Base-by-base conservation (phyloP, 2,888 invertebrate genomes). In the Girardia tigrina region DNA sequence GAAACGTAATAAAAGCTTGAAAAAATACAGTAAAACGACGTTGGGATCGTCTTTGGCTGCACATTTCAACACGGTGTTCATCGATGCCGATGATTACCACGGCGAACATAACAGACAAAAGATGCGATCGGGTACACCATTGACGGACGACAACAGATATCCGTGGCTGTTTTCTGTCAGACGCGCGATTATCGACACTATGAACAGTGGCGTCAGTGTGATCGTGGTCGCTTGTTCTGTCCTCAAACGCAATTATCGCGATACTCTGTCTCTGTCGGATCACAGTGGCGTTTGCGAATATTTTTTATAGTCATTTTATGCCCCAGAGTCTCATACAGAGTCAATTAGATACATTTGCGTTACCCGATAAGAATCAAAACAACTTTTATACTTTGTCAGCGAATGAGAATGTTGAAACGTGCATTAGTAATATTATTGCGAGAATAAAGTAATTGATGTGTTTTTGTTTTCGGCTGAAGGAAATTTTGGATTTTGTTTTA, bases 341-440 rank as follows among this genome's bases (percentile, higher is more conserved):
- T 73, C 73, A 73, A 42, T 23, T 73, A 16, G n/a, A 29, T 27
- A 73, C 42, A 16, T 73, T 73, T 12, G 73, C 29, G 26, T 29
- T 36, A 42, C 73, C 73, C 14, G 2, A 4, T 29, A 42, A 73
- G 26, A 23, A 73, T 73, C 28, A 70, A 73, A 4, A 6, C 2
- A 73, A 73, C 23, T 71, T 29, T 23, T 14, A 14, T 71, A 71
- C 29, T 6, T 14, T 71, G 14, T 27, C 28, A 26, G 71, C 71
- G 6, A 71, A 71, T 71, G 26, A 29, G n/a, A n/a, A 2, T 26
- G 26, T 71, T 27, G 14, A 4, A 26, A 28, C 6, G 4, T 27
- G 23, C 26, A 29, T 71, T 12, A n/a, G 4, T 70, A 14, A 8
- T 26, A 70, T 70, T 36, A 36, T 36, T 36, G 8, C 36, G n/a